Conservation (phyloP, 1,140 invertebrate genomes). For the Drosophila chauvacae region DNA sequence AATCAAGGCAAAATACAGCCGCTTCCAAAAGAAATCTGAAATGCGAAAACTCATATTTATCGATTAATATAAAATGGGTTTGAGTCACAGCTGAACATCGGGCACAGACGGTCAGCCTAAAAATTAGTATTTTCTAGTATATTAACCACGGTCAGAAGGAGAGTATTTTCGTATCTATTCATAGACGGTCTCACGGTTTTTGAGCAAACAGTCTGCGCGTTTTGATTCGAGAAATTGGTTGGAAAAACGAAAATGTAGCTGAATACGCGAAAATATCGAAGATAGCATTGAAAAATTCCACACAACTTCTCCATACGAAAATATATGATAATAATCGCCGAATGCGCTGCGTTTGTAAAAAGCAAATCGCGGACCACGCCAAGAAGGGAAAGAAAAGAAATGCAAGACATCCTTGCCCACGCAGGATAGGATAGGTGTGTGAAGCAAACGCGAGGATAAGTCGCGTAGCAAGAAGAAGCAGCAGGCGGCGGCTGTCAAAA, state of each 20-base stretch:
- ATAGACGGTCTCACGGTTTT: neutral
- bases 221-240: slow-evolving; percentile 2
- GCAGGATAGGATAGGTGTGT: slow-evolving; percentile 71
- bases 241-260: slow-evolving; percentile 34
- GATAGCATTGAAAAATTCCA: neutral
- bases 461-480: slow-evolving; percentile 35
- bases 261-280: neutral
- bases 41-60: too few relatives aligned
- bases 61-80: too few relatives aligned
- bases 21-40: too few relatives aligned
- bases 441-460: slow-evolving; percentile 61
- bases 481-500: slow-evolving; percentile 56
- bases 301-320: neutral
- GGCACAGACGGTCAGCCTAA: too few relatives aligned
- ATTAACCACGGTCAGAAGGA: neutral
- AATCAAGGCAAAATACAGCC: too few relatives aligned
- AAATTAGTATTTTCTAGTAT: neutral
- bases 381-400: slow-evolving; percentile 8
- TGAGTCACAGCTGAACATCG: too few relatives aligned
- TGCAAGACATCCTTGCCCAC: slow-evolving; percentile 65
- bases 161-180: slow-evolving; percentile 3
- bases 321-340: neutral
- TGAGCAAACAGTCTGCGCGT: slow-evolving; percentile 9
- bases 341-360: neutral
- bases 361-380: slow-evolving; percentile 8